Percentiles rank a stretch among this genome's conserved stretches.
phyloP scores from a whole-genome alignment of 2,888 invertebrate genomes.

The Machimus atricapillus region DNA sequence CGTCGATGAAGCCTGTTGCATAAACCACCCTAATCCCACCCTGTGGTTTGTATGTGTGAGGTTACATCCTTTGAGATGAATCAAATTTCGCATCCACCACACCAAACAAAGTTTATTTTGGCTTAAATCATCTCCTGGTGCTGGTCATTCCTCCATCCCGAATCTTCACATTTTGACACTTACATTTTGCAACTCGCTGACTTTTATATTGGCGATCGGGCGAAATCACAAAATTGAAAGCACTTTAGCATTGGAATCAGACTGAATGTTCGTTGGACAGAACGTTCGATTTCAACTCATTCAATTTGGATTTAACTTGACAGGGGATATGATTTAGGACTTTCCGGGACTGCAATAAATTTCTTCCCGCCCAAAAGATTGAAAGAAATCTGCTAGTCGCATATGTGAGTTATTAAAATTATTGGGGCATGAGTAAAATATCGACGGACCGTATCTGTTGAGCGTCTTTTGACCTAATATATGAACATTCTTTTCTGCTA shows the following conservation, averaged over 20 bases:
- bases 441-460: not conserved
- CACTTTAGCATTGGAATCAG: not conserved
- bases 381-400: not conserved
- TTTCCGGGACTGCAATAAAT: not conserved
- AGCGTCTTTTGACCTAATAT: not conserved
- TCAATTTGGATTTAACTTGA: slow-evolving; percentile 13
- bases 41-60: not conserved
- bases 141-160: not conserved
- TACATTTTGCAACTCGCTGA: not conserved
- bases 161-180: not conserved
- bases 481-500: not conserved
- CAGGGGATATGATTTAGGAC: slow-evolving; percentile 16
- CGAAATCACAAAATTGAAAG: not conserved
- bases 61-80: not conserved
- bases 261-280: not conserved
- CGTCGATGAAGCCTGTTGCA: not conserved
- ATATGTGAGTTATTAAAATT: not conserved
- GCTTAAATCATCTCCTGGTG: not conserved
- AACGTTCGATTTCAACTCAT: not conserved
- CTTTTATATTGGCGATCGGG: not conserved
- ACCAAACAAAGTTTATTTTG: not conserved
- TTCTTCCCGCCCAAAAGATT: not conserved
- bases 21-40: not conserved
- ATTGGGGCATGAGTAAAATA: slow-evolving; percentile 2
- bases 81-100: not conserved